Evolutionary conservation across 2,888 invertebrate species (phyloP).

Genomic region (Saturnia pavonia): DNA sequence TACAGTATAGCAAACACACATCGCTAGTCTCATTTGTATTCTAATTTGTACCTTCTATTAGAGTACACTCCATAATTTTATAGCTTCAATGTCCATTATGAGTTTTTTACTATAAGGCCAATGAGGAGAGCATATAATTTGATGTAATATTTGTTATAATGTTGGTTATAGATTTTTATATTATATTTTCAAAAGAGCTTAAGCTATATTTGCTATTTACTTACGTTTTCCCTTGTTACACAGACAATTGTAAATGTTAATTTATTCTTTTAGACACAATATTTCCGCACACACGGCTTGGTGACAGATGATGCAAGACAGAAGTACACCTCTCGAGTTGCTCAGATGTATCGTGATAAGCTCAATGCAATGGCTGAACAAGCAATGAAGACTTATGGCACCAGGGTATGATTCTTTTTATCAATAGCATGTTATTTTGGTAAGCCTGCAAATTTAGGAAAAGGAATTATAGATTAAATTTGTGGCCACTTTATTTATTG

Average conservation of each 20-base stretch:
- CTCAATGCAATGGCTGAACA: constrained; percentile 90
- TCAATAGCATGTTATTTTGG: not conserved
- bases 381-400: constrained; percentile 94
- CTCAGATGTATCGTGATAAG: constrained; percentile 96
- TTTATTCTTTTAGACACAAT: constrained; percentile 86
- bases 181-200: too few relatives aligned
- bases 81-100: too few relatives aligned
- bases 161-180: not conserved
- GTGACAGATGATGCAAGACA: constrained; percentile 95
- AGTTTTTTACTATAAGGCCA: too few relatives aligned
- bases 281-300: constrained; percentile 97
- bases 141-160: too few relatives aligned
- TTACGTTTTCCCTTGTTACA: too few relatives aligned
- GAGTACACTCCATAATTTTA: too few relatives aligned
- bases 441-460: not conserved
- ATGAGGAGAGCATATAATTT: too few relatives aligned
- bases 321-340: constrained; percentile 98
- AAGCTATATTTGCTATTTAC: too few relatives aligned
- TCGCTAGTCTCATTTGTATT: too few relatives aligned
- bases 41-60: too few relatives aligned
- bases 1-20: too few relatives aligned
- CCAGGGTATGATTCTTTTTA: constrained; percentile 83
- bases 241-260: not conserved
- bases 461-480: too few relatives aligned
- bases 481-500: not conserved